A percentile compares a stretch with the other conserved stretches of the same genome.
Conservation (phyloP, 2,113 vertebrate genomes). For the Argyrosomus japonicus region DNA sequence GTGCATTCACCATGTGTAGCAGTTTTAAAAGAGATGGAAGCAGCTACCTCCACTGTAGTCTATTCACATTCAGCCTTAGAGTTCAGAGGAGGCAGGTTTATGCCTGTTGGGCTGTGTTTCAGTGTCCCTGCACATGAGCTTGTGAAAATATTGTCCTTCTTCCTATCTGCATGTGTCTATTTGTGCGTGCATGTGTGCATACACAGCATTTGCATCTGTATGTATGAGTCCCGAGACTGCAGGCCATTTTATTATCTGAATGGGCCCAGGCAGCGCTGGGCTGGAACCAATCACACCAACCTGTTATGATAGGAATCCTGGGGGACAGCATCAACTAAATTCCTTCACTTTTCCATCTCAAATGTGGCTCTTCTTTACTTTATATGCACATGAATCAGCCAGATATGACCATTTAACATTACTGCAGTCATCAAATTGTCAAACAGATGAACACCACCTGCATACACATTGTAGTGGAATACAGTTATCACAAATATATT, state of each 20-base stretch:
- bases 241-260: constrained; percentile 84
- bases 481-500: constrained; percentile 3
- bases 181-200: constrained; percentile 54
- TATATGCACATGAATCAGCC: constrained; percentile 73
- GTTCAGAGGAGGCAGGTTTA: constrained; percentile 38
- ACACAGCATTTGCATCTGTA: constrained; percentile 69
- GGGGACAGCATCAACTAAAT: constrained; percentile 69
- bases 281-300: constrained; percentile 82
- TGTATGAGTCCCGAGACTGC: constrained; percentile 67
- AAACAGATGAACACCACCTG: constrained; percentile 46
- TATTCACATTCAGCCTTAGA: constrained; percentile 18
- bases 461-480: constrained; percentile 21
- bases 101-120: constrained; percentile 37
- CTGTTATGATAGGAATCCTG: constrained; percentile 79
- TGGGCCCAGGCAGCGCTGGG: constrained; percentile 77
- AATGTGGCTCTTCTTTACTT: constrained; percentile 70
- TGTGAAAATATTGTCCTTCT: constrained; percentile 58
- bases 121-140: constrained; percentile 29
- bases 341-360: constrained; percentile 65
- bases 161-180: constrained; percentile 57
- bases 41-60: constrained; percentile 1
- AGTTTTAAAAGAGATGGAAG: constrained; percentile 26
- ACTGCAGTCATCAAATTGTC: constrained; percentile 59
- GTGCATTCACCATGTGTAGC: neutral
- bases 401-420: constrained; percentile 63